Conservation (phyloP, 2,797 vertebrate genomes). For the Lemur catta region DNA sequence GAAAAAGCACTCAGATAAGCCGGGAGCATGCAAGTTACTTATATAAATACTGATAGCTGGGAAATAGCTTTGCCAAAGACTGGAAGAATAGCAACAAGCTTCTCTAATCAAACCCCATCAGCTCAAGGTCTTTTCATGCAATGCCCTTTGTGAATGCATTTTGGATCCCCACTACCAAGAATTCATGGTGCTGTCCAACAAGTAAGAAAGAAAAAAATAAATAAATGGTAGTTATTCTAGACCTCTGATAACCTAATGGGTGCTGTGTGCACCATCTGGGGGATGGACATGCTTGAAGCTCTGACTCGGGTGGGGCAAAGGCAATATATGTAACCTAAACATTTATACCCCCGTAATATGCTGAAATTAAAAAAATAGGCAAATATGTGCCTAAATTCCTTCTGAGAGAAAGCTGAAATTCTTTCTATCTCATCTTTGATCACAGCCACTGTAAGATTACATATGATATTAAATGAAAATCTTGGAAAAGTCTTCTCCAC, state of each 20-base stretch:
- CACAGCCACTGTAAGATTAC: background rate
- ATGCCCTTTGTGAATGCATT: background rate
- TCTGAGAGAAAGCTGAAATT: background rate
- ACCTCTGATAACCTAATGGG: background rate
- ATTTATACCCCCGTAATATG: too few species aligned
- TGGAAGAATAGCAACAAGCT: background rate
- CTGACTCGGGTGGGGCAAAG: too few species aligned
- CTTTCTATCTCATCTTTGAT: background rate
- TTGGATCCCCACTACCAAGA: background rate
- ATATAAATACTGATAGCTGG: background rate
- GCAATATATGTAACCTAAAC: too few species aligned
- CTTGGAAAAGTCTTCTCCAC: background rate
- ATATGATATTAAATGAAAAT: background rate
- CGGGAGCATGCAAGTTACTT: background rate
- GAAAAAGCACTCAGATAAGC: background rate
- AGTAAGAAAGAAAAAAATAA: background rate
- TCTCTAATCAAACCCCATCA: background rate
- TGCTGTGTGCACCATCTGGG: too few species aligned
- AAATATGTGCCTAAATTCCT: background rate
- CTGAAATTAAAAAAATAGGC: background rate
- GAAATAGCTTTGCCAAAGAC: background rate
- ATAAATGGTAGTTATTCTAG: background rate
- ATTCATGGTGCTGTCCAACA: background rate
- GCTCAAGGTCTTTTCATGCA: background rate
- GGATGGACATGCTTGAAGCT: too few species aligned